These are phyloP conservation scores for Okamejei kenojei DNA, from an alignment of 2,797 vertebrate genomes.

Conservation along the genomic window DNA sequence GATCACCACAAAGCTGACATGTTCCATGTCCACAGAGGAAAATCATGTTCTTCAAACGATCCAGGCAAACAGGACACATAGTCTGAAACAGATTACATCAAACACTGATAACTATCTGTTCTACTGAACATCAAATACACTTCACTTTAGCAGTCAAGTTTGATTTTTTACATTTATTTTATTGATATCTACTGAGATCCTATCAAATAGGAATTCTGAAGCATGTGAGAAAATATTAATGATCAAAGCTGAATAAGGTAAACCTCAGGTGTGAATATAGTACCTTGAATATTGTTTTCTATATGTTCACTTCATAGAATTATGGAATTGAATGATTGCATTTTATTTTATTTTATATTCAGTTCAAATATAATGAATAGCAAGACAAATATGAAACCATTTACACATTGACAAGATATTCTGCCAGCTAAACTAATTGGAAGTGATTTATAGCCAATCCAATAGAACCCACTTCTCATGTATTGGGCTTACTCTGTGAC, in stretches of 20 bases:
- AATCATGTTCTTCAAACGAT: constrained; percentile 99
- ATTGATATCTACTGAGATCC: not conserved
- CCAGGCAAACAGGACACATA: constrained; percentile 96
- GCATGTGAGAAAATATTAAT: not conserved
- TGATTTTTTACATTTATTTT: not conserved
- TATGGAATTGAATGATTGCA: not conserved
- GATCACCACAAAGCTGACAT: constrained; percentile 93
- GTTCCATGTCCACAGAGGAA: constrained; percentile 98
- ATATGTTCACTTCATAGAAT: not conserved
- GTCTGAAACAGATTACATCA: constrained; percentile 63
- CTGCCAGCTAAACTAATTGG: not conserved
- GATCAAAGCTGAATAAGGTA: not conserved
- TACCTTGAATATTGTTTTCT: not conserved
- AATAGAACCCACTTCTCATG: not conserved
- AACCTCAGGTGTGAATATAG: not conserved
- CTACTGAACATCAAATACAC: not conserved
- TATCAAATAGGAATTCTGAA: not conserved
- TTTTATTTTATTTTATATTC: too few species aligned
- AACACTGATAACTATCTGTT: not conserved
- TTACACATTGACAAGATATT: not conserved
- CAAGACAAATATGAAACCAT: not conserved
- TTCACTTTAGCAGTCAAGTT: not conserved
- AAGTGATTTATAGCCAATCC: not conserved
- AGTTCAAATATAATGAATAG: too few species aligned
- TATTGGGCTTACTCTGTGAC: not conserved